Conservation (phyloP, 1,140 invertebrate species). For the Eulimnadia texana region DNA sequence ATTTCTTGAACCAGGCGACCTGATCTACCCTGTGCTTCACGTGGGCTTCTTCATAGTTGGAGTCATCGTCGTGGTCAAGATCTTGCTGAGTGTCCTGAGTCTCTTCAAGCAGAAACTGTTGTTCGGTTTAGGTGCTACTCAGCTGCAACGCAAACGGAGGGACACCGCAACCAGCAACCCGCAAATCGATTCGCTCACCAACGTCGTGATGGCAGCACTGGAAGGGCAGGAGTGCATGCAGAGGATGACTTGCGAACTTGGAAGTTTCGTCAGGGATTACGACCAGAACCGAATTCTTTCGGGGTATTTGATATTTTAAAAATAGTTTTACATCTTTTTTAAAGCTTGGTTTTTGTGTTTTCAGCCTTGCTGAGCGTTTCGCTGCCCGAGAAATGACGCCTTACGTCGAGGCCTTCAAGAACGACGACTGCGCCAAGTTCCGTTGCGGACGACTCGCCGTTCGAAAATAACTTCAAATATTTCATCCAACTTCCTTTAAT, state of each 20-base stretch:
- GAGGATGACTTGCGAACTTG: slow-evolving; percentile 14
- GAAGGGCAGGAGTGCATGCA: slow-evolving; percentile 12
- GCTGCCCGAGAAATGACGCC: background rate
- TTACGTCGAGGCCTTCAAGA: slow-evolving; percentile 7
- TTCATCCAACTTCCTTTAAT: background rate
- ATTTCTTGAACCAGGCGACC: slow-evolving; percentile 6
- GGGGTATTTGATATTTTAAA: background rate
- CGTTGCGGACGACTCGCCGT: slow-evolving; percentile 3
- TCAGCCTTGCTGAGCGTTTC: slow-evolving; percentile 9
- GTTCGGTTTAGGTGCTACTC: background rate
- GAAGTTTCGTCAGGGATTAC: slow-evolving; percentile 9
- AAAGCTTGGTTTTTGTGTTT: background rate
- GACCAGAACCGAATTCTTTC: slow-evolving; percentile 4
- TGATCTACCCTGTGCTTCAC: slow-evolving; percentile 14
- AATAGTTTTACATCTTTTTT: background rate
- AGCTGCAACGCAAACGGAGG: background rate
- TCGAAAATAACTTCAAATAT: background rate
- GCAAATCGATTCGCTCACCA: background rate
- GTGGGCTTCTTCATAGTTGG: slow-evolving; percentile 16
- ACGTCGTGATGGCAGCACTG: slow-evolving; percentile 12
- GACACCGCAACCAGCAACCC: background rate
- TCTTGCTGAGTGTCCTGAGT: slow-evolving; percentile 4
- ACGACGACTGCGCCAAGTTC: slow-evolving; percentile 6
- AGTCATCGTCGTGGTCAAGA: slow-evolving; percentile 14
- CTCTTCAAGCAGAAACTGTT: slow-evolving; percentile 7